Percentiles rank a stretch among this genome's conserved stretches.
Evolutionary conservation across 2,888 invertebrate species (phyloP).

Genomic region (Meiosimyza platycephala): DNA sequence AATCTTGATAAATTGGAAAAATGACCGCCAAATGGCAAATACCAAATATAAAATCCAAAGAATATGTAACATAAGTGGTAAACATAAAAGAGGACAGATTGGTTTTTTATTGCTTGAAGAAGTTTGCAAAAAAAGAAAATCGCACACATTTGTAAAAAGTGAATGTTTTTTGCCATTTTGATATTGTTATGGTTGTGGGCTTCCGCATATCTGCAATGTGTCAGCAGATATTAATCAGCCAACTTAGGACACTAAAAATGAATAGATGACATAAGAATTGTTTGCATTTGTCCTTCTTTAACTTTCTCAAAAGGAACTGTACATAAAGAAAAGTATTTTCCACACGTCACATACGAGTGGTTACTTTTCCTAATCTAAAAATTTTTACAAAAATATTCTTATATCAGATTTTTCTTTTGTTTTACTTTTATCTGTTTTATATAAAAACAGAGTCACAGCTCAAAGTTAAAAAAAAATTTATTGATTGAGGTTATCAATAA

Average conservation of each 20-base stretch:
- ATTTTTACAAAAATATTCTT: too few species aligned
- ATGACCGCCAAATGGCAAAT: slow-evolving; percentile 55
- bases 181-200: too few species aligned
- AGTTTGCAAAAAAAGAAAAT: background rate
- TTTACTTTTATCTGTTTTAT: too few species aligned
- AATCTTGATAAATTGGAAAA: slow-evolving; percentile 57
- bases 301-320: too few species aligned
- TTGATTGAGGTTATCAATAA: too few species aligned
- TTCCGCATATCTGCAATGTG: background rate
- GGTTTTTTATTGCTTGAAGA: background rate
- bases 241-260: background rate
- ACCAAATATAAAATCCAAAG: slow-evolving; percentile 40
- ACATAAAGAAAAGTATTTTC: too few species aligned
- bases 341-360: too few species aligned
- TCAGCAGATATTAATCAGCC: slow-evolving; percentile 13
- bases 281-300: background rate
- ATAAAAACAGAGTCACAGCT: too few species aligned
- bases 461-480: too few species aligned
- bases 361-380: too few species aligned
- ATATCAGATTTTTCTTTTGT: too few species aligned
- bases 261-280: background rate
- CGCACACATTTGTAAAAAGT: background rate
- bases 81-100: background rate
- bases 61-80: background rate
- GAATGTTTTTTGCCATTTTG: background rate